phyloP scores from a whole-genome alignment of 2,113 vertebrate genomes.

The Bufo bufo region DNA sequence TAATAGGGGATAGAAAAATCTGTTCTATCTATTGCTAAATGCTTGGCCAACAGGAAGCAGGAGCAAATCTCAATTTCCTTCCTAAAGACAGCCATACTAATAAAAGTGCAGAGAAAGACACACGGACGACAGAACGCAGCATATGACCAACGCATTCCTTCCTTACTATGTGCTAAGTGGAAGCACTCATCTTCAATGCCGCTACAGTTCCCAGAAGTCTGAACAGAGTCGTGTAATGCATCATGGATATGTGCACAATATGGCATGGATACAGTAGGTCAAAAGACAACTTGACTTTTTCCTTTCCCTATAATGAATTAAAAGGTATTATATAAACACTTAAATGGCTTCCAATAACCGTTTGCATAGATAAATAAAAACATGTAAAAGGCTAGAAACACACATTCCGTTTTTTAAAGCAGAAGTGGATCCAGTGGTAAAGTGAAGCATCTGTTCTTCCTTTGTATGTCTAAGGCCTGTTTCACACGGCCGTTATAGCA shows the following conservation, averaged over 20 bases:
- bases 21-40: not conserved
- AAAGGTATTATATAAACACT: not conserved
- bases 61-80: not conserved
- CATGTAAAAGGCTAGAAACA: no score
- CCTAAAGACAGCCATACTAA: not conserved
- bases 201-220: no score
- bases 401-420: no score
- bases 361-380: no score
- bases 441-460: no score
- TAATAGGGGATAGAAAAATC: not conserved
- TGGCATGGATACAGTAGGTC: not conserved
- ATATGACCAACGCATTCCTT: not conserved
- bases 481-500: no score
- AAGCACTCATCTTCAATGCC: constrained; percentile 5
- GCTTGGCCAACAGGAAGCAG: not conserved
- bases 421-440: no score
- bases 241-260: not conserved
- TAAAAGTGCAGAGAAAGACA: not conserved
- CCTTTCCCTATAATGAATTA: not conserved
- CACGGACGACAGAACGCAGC: not conserved
- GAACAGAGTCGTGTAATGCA: no score
- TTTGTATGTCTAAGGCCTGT: no score
- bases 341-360: no score
- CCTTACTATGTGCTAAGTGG: not conserved
- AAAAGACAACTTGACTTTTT: not conserved